Percentiles rank a stretch among this genome's conserved stretches.
These are phyloP conservation scores for Melangyna quadrimaculata DNA, from an alignment of 2,888 invertebrate species.

Conservation along the genomic window DNA sequence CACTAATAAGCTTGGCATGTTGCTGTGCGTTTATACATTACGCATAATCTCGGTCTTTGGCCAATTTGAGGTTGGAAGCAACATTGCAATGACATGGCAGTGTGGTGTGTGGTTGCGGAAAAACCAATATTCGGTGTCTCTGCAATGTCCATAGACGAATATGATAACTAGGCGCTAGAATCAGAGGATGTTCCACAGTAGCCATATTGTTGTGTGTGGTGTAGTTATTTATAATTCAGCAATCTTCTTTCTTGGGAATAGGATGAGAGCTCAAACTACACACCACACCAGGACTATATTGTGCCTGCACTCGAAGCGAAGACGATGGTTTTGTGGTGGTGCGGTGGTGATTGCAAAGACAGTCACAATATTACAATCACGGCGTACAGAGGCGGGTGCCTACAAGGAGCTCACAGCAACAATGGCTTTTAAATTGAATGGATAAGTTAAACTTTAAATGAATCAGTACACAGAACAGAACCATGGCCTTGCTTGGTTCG, in stretches of 20 bases:
- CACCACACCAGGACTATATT: constrained; percentile 13
- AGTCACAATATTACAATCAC: constrained; percentile 20
- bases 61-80: constrained; percentile 60
- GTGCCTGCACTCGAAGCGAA: background rate
- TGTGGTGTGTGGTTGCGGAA: background rate
- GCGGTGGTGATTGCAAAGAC: background rate
- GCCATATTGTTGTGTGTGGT: constrained; percentile 30
- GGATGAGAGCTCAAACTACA: constrained; percentile 23
- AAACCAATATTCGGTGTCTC: constrained; percentile 49
- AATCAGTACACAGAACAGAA: constrained; percentile 45
- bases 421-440: constrained; percentile 63
- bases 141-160: constrained; percentile 45
- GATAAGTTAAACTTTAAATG: constrained; percentile 65
- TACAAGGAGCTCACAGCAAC: constrained; percentile 49
- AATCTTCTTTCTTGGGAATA: constrained; percentile 66
- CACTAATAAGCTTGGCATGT: constrained; percentile 69
- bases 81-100: constrained; percentile 25
- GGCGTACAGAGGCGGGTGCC: constrained; percentile 19
- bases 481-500: constrained; percentile 39
- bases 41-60: constrained; percentile 64
- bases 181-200: constrained; percentile 52
- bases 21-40: constrained; percentile 54
- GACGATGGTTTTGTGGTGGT: background rate
- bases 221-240: constrained; percentile 55
- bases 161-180: constrained; percentile 71